Base-by-base conservation (phyloP, 1,140 invertebrate species). In the Drosophila repleta region DNA sequence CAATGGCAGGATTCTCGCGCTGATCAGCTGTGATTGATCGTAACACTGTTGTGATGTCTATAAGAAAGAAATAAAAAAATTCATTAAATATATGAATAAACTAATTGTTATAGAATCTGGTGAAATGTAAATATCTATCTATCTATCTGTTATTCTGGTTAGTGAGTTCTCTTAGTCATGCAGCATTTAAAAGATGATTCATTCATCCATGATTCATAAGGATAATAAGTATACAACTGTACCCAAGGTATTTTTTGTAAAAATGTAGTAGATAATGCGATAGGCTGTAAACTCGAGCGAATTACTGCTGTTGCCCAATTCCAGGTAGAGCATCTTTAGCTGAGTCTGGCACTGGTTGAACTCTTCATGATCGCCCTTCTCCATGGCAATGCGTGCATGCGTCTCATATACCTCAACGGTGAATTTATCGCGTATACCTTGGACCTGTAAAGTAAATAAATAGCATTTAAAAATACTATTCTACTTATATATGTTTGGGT, bases 301-400 rank as follows among this genome's bases (percentile, higher is more conserved):
- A 93, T 97, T 96, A 0, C 43, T 51, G 45, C 80, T 94, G 20
- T 94, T 94, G 57, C 95, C 82, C 24, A 96, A 91, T 88, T 97
- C 96, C 62, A 94, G 91, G 92, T 98, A 99, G 8, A 99, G 93
- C 93, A 97, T 96, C 93, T 97, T 97, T 24, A 99, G 93, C 93
- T 99, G 98, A 39, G 98, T 98, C 93, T 99, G 98, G 92, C 98
- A 99, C 91, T 99, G 98, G 93, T 99, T 99, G 90, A 99, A 99
- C 92, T 99, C 98, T 92, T 98, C 98, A 92, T 99, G 97, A 91
- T 99, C 98, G 45, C 97, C 97, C 92, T 98, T 98, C 92, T 99
- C 98, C 90, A 99, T 93, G 55, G 98, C 98, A 90, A 99, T 98
- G 61, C 98, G 93, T 8, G 98, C 98, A 94, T 99, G 98, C 2